A percentile compares a stretch with the other conserved stretches of the same genome.
These are phyloP conservation scores for Drosophila cardini DNA, from an alignment of 1,140 invertebrate genomes.

Conservation along the genomic window DNA sequence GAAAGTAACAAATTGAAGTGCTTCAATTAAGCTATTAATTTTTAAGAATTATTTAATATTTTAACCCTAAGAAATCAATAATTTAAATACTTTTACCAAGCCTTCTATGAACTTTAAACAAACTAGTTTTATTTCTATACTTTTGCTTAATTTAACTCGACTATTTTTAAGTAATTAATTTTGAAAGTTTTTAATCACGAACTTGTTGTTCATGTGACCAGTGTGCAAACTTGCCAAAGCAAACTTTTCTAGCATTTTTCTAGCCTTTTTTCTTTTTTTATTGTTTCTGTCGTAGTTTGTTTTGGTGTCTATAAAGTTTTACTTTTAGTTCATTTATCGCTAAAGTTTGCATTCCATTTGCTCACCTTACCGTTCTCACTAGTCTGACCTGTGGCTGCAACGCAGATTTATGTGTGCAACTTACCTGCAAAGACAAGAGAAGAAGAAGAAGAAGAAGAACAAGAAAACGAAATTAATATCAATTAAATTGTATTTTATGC, in stretches of 20 bases:
- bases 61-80: too few relatives aligned
- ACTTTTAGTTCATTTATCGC: constrained; percentile 23
- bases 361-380: constrained; percentile 24
- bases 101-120: neutral
- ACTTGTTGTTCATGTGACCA: neutral
- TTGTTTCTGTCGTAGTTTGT: neutral
- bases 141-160: neutral
- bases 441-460: too few relatives aligned
- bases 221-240: constrained; percentile 5
- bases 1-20: neutral
- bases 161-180: constrained; percentile 17
- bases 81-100: too few relatives aligned
- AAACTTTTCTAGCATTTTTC: constrained; percentile 6
- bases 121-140: neutral
- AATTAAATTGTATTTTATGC: constrained; percentile 62
- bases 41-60: too few relatives aligned
- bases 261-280: too few relatives aligned
- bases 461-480: constrained; percentile 71
- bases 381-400: neutral
- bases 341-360: constrained; percentile 10
- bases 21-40: neutral
- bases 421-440: constrained; percentile 57
- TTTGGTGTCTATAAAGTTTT: constrained; percentile 32
- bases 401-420: constrained; percentile 24
- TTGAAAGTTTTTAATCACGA: constrained; percentile 20